Evolutionary conservation across 2,888 invertebrate genomes (phyloP), one percentile per base, ranked within the genome.

Genomic region (Leptarthrus brevirostris): DNA sequence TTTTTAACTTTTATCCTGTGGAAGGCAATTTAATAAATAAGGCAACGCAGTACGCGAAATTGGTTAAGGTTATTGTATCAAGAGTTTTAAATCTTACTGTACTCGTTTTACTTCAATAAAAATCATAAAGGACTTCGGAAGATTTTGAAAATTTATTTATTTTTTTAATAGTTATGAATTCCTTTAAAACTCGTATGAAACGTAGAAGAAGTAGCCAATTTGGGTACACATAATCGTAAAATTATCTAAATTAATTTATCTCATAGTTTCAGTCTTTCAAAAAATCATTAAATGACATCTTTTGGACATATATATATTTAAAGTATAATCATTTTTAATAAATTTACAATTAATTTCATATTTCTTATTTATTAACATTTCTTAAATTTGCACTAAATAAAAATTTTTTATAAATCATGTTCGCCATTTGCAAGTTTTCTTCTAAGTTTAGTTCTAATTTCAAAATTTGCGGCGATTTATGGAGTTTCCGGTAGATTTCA

Each of bases 271-370:
- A 61, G 61, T 61, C 61, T 61, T 61, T 61, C 20, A 61, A 61
- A 61, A 61, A 61, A 61, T 61, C 61, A 61, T 61, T 61, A 61
- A 61, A 61, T 61, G 61, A 61, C 61, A 61, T 22, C 18, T 61
- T 36, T 44, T 61, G 61, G 61, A 61, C 61, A 61, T 61, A n/a
- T n/a, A n/a, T n/a, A n/a, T n/a, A 61, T 61, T 61, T 16, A 61
- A 61, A 40, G 18, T 61, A 2, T 18, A 36, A 36, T 36, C 14
- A 22, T 18, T 18, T 40, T 40, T n/a, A 34, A 40, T n/a, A 40
- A 61, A 61, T 61, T 20, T 61, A 61, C 61, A 36, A 40, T 61
- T n/a, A 61, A 61, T 5, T 20, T 40, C 36, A 22, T 40, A 36
- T 61, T 10, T 36, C 36, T 61, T 34, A 61, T 20, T 2, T 18